Base-by-base conservation (phyloP, 2,113 vertebrate species). In the Nesogale talazaci region DNA sequence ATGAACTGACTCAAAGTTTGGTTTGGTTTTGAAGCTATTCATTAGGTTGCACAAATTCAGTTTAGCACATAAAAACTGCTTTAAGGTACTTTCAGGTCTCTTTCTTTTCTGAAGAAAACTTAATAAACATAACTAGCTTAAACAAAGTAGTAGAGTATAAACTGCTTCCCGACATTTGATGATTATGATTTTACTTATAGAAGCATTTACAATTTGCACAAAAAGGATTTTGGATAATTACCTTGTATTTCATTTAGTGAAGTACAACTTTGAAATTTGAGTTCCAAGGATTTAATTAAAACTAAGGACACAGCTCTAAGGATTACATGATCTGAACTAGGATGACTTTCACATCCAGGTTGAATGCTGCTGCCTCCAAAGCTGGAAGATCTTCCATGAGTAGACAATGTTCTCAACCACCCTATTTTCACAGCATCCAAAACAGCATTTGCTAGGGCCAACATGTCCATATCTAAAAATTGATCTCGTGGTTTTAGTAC, bases 241-340 rank as follows among this genome's bases (percentile, higher is more conserved):
- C 98, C 98, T 98, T 97, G 96, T 74, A 97, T 93, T 96, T 98
- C 97, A 98, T 97, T 95, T 97, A 96, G 80, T 57, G 86, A 57
- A 20, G 34, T 29, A 81, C 86, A 93, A 11, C 94, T 96, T 69
- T 97, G 98, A 90, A 98, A 86, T 95, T 97, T 98, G 94, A 98
- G 97, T 97, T 99, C 99, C 91, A 99, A 78, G 17, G 99, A 98
- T 97, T 99, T 99, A 77, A 99, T 97, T 57, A 99, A 81, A 92
- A 99, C 75, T 63, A 99, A 95, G 94, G 99, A 98, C 70, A 98
- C 95, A 12, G 98, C 98, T 98, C 99, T 98, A 15, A 99, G 97
- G 93, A 98, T 97, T 92, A 98, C 98, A 12, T 97, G 97, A 75
- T 99, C 99, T 72, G 96, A 95, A 78, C 76, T 89, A 61, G 40